Conservation (phyloP, 2,797 vertebrate species). For the Eulemur coronatus region DNA sequence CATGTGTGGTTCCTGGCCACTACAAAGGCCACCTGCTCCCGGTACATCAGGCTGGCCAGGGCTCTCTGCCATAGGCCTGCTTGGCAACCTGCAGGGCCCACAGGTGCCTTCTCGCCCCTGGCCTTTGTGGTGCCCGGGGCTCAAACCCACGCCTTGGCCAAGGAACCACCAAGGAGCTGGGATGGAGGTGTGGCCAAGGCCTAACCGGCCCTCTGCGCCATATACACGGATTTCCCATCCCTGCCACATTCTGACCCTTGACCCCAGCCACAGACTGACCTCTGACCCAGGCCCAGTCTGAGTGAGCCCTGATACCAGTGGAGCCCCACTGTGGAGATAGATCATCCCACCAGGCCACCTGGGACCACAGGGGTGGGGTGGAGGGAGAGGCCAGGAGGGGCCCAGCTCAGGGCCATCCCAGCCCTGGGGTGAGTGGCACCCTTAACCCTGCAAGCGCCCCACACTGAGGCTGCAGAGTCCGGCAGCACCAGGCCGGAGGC, state of each 20-base stretch:
- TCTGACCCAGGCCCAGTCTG: conserved; percentile 71
- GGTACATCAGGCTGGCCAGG: not conserved
- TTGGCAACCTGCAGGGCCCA: not conserved
- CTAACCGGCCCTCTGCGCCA: not conserved
- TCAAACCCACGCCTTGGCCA: not conserved
- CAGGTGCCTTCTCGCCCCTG: not conserved
- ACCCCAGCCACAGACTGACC: not conserved
- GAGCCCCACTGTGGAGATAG: not conserved
- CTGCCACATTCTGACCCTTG: not conserved
- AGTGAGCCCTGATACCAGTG: not conserved
- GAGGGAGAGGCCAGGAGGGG: conserved; percentile 61
- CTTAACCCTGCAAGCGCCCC: fast-evolving
- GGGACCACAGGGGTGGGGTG: not conserved
- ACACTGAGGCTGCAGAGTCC: not conserved
- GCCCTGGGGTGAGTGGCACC: conserved; percentile 29
- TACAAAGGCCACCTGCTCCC: not conserved
- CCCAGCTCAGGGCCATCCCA: conserved; percentile 60
- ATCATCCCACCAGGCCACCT: not conserved
- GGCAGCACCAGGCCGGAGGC: not conserved
- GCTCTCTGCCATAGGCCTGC: not conserved
- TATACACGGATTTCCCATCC: not conserved
- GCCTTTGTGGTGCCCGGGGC: not conserved
- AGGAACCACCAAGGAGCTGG: not conserved
- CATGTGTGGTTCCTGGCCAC: not conserved
- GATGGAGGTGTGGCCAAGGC: not conserved